Percentiles rank a stretch among this genome's conserved stretches.
Evolutionary conservation across 2,888 invertebrate species (phyloP).

Genomic region (Lithophane semibrunnea): DNA sequence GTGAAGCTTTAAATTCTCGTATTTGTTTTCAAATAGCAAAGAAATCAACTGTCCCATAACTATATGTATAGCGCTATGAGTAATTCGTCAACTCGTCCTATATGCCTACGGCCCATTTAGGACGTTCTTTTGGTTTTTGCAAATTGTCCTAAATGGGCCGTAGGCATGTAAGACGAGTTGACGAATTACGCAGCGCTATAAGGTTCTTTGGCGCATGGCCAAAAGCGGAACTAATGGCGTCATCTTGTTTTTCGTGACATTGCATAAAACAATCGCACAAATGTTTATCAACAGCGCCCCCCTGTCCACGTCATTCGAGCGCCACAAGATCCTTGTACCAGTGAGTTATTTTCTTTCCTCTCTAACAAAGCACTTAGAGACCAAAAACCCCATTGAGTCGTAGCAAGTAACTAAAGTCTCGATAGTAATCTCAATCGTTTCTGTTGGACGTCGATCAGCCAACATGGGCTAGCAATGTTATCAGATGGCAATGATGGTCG

Average conservation of each 20-base stretch:
- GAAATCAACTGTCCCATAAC: not conserved
- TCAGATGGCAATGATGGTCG: constrained; percentile 70
- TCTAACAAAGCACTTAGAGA: constrained; percentile 30
- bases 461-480: constrained; percentile 61
- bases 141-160: too few species aligned
- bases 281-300: too few species aligned
- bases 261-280: not conserved
- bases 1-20: constrained; percentile 9
- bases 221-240: not conserved
- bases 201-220: not conserved
- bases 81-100: too few species aligned
- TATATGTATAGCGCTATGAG: not conserved
- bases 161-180: too few species aligned
- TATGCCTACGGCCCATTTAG: too few species aligned
- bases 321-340: not conserved
- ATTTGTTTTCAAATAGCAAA: constrained; percentile 20
- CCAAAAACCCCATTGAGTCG: constrained; percentile 50
- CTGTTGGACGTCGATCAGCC: constrained; percentile 61
- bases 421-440: constrained; percentile 61
- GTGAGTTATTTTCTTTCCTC: not conserved
- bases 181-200: too few species aligned
- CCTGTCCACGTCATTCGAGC: not conserved
- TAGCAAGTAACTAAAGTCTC: constrained; percentile 38
- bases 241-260: not conserved
- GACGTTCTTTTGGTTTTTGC: too few species aligned